Conservation (phyloP, 1,140 invertebrate species). For the Caenorhabditis tropicalis region DNA sequence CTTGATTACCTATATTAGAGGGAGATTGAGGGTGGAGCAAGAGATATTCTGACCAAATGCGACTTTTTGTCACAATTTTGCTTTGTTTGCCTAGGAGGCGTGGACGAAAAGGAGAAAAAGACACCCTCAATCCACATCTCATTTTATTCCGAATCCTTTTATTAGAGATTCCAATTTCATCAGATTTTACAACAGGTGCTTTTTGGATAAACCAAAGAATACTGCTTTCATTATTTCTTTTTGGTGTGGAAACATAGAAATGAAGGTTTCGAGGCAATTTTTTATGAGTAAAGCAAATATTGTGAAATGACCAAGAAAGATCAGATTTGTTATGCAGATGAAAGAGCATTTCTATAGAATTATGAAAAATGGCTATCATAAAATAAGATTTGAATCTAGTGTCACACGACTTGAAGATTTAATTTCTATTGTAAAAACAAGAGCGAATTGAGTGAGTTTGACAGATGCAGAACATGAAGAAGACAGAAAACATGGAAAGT, state of each 20-base stretch:
- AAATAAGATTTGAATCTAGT: too few relatives aligned
- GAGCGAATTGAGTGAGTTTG: conserved; percentile 35
- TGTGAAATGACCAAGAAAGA: too few relatives aligned
- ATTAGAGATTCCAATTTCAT: conserved; percentile 34
- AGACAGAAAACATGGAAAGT: conserved; percentile 23
- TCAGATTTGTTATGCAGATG: too few relatives aligned
- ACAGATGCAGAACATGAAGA: conserved; percentile 36
- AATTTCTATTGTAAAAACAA: background rate
- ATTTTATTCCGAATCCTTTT: background rate
- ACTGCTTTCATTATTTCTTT: too few relatives aligned
- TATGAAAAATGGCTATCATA: too few relatives aligned
- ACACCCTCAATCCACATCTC: background rate
- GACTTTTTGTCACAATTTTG: conserved; percentile 25
- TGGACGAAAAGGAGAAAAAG: background rate
- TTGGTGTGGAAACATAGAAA: too few relatives aligned
- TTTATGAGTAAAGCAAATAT: too few relatives aligned
- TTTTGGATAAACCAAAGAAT: background rate
- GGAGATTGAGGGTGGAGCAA: background rate
- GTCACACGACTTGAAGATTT: too few relatives aligned
- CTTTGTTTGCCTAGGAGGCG: conserved; percentile 13
- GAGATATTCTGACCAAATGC: background rate
- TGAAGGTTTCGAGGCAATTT: too few relatives aligned
- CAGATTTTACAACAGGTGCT: background rate
- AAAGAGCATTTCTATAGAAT: too few relatives aligned
- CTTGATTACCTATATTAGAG: conserved; percentile 10